phyloP scores from a whole-genome alignment of 2,888 invertebrate genomes.

The Pomacea canaliculata region DNA sequence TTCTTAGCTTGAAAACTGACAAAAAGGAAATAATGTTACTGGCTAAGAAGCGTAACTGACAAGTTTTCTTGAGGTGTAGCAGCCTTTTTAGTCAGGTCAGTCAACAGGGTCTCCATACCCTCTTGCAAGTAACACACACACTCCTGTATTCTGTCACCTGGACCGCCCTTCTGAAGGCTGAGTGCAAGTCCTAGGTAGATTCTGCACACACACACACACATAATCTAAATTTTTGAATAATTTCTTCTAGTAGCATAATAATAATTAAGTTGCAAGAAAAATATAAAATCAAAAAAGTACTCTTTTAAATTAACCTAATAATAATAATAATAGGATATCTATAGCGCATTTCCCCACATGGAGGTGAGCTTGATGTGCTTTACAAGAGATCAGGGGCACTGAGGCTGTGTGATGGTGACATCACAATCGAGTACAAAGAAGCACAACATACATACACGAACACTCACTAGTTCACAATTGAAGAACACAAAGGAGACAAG shows the following conservation, averaged over 20 bases:
- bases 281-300: neutral
- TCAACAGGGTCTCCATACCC: conserved; percentile 60
- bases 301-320: too few species aligned
- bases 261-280: neutral
- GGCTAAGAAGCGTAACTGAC: conserved; percentile 33
- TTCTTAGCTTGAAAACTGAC: too few species aligned
- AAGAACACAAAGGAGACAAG: too few species aligned
- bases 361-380: too few species aligned
- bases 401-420: too few species aligned
- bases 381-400: too few species aligned
- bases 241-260: neutral
- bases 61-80: conserved; percentile 48
- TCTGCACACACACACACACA: conserved; percentile 39
- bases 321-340: too few species aligned
- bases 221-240: neutral
- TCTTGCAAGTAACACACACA: conserved; percentile 58
- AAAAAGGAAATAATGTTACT: too few species aligned
- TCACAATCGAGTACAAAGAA: too few species aligned
- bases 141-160: conserved; percentile 59
- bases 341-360: too few species aligned
- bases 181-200: conserved; percentile 66
- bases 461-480: too few species aligned
- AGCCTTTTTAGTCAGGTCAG: conserved; percentile 55
- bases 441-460: too few species aligned
- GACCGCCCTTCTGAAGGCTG: conserved; percentile 61